phyloP scores from a whole-genome alignment of 2,888 invertebrate genomes.

The Nebria brevicollis region DNA sequence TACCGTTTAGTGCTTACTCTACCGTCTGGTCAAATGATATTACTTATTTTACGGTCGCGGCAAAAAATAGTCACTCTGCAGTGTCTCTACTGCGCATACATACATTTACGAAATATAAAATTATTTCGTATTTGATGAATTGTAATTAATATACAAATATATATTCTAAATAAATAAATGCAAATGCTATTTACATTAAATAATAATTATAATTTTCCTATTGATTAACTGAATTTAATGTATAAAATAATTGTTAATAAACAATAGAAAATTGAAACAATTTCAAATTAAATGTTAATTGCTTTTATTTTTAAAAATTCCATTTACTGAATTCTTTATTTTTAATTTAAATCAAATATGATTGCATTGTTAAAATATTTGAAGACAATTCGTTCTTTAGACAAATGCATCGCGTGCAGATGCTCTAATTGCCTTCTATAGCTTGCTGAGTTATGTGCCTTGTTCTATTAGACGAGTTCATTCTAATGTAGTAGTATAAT shows the following conservation, averaged over 20 bases:
- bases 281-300: too few relatives aligned
- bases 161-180: neutral
- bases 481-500: neutral
- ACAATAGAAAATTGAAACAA: neutral
- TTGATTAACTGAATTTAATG: neutral
- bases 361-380: neutral
- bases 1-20: neutral
- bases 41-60: neutral
- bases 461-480: slow-evolving; percentile 13
- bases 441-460: slow-evolving; percentile 1
- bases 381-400: neutral
- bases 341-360: neutral
- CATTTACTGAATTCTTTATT: too few relatives aligned
- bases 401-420: slow-evolving; percentile 19
- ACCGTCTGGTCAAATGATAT: neutral
- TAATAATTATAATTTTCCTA: neutral
- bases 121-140: too few relatives aligned
- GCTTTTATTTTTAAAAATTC: too few relatives aligned
- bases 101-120: too few relatives aligned
- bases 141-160: too few relatives aligned
- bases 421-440: slow-evolving; percentile 7
- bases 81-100: too few relatives aligned
- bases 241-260: neutral
- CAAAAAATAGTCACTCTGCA: too few relatives aligned
- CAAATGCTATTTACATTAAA: neutral